phyloP scores from a whole-genome alignment of 1,140 invertebrate genomes.

The Mizuhopecten yessoensis region DNA sequence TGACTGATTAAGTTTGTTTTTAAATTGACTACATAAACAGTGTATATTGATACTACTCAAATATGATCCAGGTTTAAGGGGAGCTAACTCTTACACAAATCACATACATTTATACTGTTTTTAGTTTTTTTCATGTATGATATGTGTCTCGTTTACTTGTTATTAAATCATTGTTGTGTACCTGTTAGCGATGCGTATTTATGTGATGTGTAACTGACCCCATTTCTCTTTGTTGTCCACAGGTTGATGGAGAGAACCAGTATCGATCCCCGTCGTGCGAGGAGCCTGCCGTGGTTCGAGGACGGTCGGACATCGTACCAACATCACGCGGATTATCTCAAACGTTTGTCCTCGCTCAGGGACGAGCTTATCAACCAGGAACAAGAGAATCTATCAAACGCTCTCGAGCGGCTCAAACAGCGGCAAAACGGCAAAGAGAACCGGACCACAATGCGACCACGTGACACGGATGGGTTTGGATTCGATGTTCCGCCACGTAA shows the following conservation, averaged over 20 bases:
- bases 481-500: conserved; percentile 45
- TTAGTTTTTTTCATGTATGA: too few species aligned
- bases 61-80: too few species aligned
- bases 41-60: too few species aligned
- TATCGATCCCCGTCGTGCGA: conserved; percentile 60
- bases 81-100: too few species aligned
- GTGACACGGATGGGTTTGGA: conserved; percentile 43
- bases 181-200: too few species aligned
- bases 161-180: too few species aligned
- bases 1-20: too few species aligned
- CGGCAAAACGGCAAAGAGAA: conserved; percentile 55
- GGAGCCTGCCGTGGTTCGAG: conserved; percentile 67
- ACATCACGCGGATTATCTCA: conserved; percentile 76
- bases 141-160: too few species aligned
- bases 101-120: too few species aligned
- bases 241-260: conserved; percentile 76
- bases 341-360: conserved; percentile 72
- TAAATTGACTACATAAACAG: too few species aligned
- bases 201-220: too few species aligned
- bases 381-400: conserved; percentile 72
- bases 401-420: conserved; percentile 74
- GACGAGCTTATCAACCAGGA: conserved; percentile 76
- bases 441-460: not conserved
- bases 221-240: conserved; percentile 53
- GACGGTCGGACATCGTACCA: conserved; percentile 59